Conservation (phyloP, 2,888 invertebrate genomes). For the Baccha elongata region DNA sequence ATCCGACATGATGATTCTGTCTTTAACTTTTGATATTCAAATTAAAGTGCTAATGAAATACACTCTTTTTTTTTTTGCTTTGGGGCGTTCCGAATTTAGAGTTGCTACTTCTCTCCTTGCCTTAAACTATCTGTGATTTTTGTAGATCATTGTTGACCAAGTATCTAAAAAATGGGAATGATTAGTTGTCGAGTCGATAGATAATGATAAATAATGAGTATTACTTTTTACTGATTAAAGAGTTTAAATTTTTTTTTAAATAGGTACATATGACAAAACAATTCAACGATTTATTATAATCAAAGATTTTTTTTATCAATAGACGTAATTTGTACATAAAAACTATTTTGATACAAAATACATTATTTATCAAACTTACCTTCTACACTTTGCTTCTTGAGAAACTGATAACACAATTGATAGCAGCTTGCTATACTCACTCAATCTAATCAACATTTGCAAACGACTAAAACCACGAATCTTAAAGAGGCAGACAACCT, state of each 20-base stretch:
- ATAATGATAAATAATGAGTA: too few relatives aligned
- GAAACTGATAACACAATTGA: background rate
- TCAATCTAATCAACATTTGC: background rate
- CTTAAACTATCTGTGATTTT: background rate
- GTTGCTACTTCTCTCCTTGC: background rate
- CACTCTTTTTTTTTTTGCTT: conserved; percentile 31
- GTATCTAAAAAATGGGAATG: background rate
- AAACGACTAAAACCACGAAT: background rate
- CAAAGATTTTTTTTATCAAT: too few relatives aligned
- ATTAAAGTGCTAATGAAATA: conserved; percentile 42
- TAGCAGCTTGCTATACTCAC: too few relatives aligned
- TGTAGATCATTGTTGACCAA: background rate
- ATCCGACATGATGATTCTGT: conserved; percentile 45
- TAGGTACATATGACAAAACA: too few relatives aligned
- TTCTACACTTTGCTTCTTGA: background rate
- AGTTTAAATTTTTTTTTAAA: too few relatives aligned
- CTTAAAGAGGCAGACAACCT: background rate
- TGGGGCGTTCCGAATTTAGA: background rate
- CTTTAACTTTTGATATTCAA: conserved; percentile 2
- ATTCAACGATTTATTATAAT: too few relatives aligned
- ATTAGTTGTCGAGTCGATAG: too few relatives aligned
- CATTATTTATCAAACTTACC: background rate
- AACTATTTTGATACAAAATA: background rate
- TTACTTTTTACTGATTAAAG: too few relatives aligned
- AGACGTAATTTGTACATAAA: background rate